Conservation (phyloP, 2,888 invertebrate genomes). For the Druceiella hillmani region DNA sequence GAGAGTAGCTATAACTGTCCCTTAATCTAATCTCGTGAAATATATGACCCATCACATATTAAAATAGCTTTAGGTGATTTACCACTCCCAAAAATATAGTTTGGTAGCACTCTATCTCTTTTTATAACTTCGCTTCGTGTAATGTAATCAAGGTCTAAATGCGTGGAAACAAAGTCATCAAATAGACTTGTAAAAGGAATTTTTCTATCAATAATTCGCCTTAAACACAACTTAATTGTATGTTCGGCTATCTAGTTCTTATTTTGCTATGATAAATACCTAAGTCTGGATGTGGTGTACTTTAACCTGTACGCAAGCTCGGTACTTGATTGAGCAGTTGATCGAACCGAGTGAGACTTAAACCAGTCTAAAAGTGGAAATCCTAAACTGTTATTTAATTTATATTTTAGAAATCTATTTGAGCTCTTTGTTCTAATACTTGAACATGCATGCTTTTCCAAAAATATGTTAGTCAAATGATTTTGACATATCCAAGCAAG, state of each 20-base stretch:
- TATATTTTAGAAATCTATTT: slow-evolving; percentile 13
- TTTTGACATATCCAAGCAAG: slow-evolving; percentile 12
- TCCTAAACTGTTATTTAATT: no score
- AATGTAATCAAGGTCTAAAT: no score
- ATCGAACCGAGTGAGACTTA: slow-evolving; percentile 8
- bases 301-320: slow-evolving; percentile 6
- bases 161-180: no score
- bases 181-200: no score
- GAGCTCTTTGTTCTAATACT: slow-evolving; percentile 9
- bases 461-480: slow-evolving; percentile 12
- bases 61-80: slow-evolving; percentile 13
- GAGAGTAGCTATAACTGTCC: slow-evolving; percentile 15
- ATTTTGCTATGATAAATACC: slow-evolving; percentile 15
- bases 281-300: no score
- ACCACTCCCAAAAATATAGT: slow-evolving; percentile 9
- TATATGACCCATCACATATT: slow-evolving; percentile 18
- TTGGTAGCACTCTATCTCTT: no score
- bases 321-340: slow-evolving; percentile 10
- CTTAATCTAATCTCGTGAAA: slow-evolving; percentile 19
- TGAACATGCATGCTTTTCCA: slow-evolving; percentile 10
- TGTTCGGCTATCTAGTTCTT: slow-evolving; percentile 13
- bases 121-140: no score
- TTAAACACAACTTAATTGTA: no score
- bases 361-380: slow-evolving; percentile 13
- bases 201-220: no score